Evolutionary conservation across 1,140 invertebrate species (phyloP).

Genomic region (Bactericera cockerelli): DNA sequence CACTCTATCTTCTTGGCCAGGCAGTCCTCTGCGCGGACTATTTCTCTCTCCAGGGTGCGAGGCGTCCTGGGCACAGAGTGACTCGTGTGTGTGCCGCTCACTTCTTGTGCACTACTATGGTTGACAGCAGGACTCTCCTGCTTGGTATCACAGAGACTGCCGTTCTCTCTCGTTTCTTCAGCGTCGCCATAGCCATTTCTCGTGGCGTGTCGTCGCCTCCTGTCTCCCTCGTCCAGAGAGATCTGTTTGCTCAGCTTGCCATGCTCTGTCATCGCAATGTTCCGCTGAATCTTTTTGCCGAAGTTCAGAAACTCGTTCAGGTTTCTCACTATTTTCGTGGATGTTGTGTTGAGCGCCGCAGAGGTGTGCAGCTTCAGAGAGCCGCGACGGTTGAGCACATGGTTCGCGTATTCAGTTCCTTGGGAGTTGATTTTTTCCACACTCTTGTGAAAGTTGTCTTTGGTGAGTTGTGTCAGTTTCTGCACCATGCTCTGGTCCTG

Average conservation of each 20-base stretch:
- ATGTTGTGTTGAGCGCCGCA: slow-evolving; percentile 22
- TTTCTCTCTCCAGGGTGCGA: not conserved
- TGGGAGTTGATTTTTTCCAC: not conserved
- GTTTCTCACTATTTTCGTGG: slow-evolving; percentile 53
- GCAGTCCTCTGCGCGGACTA: not conserved
- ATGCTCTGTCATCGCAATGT: slow-evolving; percentile 4
- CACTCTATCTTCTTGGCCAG: not conserved
- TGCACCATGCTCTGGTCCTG: not conserved
- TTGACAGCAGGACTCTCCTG: not conserved
- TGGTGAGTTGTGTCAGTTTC: not conserved
- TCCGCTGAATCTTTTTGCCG: slow-evolving; percentile 27
- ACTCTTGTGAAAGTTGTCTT: slow-evolving; percentile 2
- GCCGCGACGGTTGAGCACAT: not conserved
- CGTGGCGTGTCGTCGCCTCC: not conserved
- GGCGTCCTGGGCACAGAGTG: not conserved
- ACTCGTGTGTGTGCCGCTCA: not conserved
- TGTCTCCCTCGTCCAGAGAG: not conserved
- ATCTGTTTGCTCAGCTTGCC: slow-evolving; percentile 8
- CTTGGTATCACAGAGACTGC: not conserved
- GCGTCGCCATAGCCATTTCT: not conserved
- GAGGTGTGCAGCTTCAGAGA: slow-evolving; percentile 13
- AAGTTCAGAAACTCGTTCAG: slow-evolving; percentile 70
- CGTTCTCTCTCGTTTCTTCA: not conserved
- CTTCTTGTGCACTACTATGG: not conserved
- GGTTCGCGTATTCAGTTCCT: not conserved